Evolutionary conservation across 30 jellyfish, hydroid and myxozoan genomes (phyloP).

Genomic region (Mastigias papua): DNA sequence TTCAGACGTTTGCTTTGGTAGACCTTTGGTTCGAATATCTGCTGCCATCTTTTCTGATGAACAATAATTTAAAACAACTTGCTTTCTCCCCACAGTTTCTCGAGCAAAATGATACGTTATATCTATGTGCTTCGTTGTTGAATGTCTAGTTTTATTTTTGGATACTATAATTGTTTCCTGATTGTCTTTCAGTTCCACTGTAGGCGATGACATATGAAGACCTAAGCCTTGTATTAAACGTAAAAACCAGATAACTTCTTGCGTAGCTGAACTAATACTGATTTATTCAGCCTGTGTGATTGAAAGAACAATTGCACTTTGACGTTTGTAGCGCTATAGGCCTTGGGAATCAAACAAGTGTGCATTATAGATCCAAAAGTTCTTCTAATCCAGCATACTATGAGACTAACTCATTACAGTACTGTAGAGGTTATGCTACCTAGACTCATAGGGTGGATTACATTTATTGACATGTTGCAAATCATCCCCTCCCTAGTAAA

Average conservation of each 20-base stretch:
- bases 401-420: too few relatives aligned
- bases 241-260: neutral
- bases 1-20: neutral
- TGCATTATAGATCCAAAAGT: too few relatives aligned
- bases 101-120: neutral
- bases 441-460: too few relatives aligned
- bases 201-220: neutral
- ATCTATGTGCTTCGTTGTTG: neutral
- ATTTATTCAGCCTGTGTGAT: neutral
- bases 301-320: neutral
- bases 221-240: neutral
- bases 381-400: too few relatives aligned
- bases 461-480: too few relatives aligned
- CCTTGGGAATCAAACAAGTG: too few relatives aligned
- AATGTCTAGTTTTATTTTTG: neutral
- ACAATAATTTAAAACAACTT: neutral
- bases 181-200: neutral
- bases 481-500: too few relatives aligned
- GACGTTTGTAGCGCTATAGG: too few relatives aligned
- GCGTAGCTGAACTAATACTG: neutral
- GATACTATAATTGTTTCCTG: neutral
- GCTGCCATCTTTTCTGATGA: neutral
- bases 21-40: neutral
- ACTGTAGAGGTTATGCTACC: too few relatives aligned
- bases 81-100: neutral